These are phyloP conservation scores for Threskiornis aethiopicus DNA, from an alignment of 2,797 vertebrate species.

Conservation along the genomic window DNA sequence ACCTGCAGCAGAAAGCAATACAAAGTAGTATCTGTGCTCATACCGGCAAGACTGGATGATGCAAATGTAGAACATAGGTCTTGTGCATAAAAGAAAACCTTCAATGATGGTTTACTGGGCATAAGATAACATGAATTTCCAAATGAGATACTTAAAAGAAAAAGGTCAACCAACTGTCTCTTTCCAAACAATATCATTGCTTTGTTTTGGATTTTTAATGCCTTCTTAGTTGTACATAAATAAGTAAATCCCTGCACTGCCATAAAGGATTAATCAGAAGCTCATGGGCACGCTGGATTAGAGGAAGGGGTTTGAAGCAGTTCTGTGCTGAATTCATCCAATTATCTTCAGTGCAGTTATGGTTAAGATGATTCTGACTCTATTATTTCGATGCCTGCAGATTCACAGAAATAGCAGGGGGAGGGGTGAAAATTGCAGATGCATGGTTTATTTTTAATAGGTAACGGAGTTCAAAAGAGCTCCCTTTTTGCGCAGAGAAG, in stretches of 20 bases:
- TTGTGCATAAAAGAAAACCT: background rate
- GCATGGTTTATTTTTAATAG: background rate
- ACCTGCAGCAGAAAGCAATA: background rate
- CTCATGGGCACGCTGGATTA: rapidly evolving
- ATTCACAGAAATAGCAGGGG: background rate
- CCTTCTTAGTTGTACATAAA: background rate
- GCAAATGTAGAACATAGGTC: background rate
- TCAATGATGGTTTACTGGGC: background rate
- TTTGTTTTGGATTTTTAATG: background rate
- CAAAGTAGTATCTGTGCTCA: background rate
- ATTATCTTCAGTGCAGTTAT: background rate
- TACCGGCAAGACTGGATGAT: rapidly evolving
- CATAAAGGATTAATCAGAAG: background rate
- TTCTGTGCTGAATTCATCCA: background rate
- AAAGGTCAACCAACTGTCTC: background rate
- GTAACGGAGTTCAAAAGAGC: background rate
- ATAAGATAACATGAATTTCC: background rate
- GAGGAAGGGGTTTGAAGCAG: background rate
- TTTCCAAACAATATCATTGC: background rate
- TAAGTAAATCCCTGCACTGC: background rate
- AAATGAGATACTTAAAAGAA: background rate
- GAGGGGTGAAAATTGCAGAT: background rate
- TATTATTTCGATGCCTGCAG: background rate
- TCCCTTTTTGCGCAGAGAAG: background rate
- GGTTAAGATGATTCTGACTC: background rate